Evolutionary conservation across 2,797 vertebrate species (phyloP), one percentile per base, ranked within the genome.

Genomic region (Vespertilio murinus): DNA sequence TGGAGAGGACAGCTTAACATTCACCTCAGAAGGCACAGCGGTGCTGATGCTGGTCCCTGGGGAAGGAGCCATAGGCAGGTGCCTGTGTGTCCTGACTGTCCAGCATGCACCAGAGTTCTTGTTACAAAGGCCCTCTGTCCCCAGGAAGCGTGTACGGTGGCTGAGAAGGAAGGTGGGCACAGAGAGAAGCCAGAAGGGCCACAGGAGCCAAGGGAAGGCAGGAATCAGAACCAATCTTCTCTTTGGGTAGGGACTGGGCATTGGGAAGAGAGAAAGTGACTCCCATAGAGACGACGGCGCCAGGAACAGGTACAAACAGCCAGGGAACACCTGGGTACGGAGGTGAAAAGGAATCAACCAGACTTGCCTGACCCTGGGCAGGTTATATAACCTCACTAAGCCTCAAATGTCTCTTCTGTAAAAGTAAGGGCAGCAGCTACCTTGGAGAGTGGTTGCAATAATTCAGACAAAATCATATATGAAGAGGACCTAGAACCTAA

Each of bases 251-350:
- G 47, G 28, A 16, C 25, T 20, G 20, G 35, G 6, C 13, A 20
- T 1, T 28, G n/a, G 17, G 7, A 8, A 71, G 14, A 35, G 45
- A 69, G 81, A n/a, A 42, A 35, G 56, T 45, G 14, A 25, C 20
- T 45, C 16, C 9, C 17, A 40, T 0, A 17, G 61, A n/a, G 4
- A 69, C 23, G 12, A 64, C 0, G 1, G 7, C n/a, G 3, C 23
- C 3, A 52, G 64, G 13, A 52, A 17, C 18, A 83, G 56, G 90
- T 70, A 65, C 54, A 65, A 45, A 42, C 1, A 69, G 40, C 23
- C 54, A 59, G 23, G 23, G 35, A 8, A 20, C 16, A 1, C 35
- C 35, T 20, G 12, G 13, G 28, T 45, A 17, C 5, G 3, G 70
- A 42, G 59, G 9, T 75, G 16, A 17, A 17, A 42, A 65, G 69